Conservation (phyloP, 2,888 invertebrate genomes). For the Oeneis ivallda region DNA sequence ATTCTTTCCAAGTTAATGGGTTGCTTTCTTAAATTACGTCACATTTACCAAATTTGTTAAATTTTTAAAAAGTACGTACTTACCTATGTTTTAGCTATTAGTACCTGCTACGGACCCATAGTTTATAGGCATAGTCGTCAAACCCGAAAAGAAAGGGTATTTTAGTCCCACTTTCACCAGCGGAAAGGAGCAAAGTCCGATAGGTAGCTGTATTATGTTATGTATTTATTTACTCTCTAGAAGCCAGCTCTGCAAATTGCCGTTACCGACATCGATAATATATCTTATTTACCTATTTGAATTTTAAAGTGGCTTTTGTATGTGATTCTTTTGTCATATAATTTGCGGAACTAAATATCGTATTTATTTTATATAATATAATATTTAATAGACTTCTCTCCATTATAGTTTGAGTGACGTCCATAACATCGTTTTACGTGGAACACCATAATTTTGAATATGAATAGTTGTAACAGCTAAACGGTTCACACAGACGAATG, state of each 20-base stretch:
- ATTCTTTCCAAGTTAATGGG: too few species aligned
- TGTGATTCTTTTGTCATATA: neutral
- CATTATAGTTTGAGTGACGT: neutral
- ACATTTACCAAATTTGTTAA: too few species aligned
- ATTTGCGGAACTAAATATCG: neutral
- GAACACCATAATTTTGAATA: constrained; percentile 8
- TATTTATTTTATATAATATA: too few species aligned
- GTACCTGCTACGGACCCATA: neutral
- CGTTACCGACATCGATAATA: constrained; percentile 10
- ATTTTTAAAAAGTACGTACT: too few species aligned
- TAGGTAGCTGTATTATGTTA: constrained; percentile 9
- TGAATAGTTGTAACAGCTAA: too few species aligned
- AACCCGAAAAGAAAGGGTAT: constrained; percentile 17
- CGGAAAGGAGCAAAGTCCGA: constrained; percentile 27
- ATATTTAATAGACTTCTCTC: too few species aligned
- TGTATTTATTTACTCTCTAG: constrained; percentile 8
- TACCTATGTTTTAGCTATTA: too few species aligned
- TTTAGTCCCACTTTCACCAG: constrained; percentile 30
- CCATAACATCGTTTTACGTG: constrained; percentile 3
- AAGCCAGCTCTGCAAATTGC: constrained; percentile 11
- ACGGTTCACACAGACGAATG: too few species aligned
- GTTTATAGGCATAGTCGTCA: constrained; percentile 8
- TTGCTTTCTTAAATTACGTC: too few species aligned
- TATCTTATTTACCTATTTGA: neutral
- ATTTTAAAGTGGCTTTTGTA: neutral